Evolutionary conservation across 2,888 invertebrate genomes (phyloP).

Genomic region (Pollenia labialis): DNA sequence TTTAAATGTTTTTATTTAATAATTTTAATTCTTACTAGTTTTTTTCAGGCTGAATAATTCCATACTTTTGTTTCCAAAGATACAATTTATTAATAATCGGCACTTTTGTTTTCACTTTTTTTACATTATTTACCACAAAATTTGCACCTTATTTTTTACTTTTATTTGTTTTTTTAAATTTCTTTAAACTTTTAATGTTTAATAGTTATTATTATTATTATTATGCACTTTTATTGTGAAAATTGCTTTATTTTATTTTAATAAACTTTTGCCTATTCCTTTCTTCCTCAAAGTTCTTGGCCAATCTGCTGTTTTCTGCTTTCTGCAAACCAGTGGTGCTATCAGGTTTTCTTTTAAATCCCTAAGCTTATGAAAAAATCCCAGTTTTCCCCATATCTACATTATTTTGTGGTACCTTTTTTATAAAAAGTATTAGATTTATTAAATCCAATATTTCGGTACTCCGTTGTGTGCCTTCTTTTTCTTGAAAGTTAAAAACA

Average conservation of each 20-base stretch:
- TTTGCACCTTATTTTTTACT: neutral
- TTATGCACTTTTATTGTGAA: neutral
- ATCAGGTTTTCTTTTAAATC: too few species aligned
- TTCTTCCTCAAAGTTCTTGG: conserved; percentile 28
- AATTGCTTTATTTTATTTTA: conserved; percentile 28
- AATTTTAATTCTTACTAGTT: neutral
- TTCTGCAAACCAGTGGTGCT: neutral
- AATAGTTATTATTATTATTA: neutral
- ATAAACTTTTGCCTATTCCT: neutral
- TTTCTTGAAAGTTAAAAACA: too few species aligned
- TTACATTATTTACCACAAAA: neutral
- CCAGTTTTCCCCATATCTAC: too few species aligned
- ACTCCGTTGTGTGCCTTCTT: too few species aligned
- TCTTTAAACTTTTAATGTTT: neutral
- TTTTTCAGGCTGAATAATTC: neutral
- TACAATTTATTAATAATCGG: neutral
- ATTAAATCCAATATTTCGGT: too few species aligned
- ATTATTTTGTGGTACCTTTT: too few species aligned
- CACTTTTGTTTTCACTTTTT: neutral
- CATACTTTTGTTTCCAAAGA: neutral
- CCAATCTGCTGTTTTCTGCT: conserved; percentile 28
- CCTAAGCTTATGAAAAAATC: too few species aligned
- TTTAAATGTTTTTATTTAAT: neutral
- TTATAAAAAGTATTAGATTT: too few species aligned
- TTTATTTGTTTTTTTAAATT: neutral